Base-by-base conservation (phyloP, 2,797 vertebrate species). In the Ceyx erithaca region DNA sequence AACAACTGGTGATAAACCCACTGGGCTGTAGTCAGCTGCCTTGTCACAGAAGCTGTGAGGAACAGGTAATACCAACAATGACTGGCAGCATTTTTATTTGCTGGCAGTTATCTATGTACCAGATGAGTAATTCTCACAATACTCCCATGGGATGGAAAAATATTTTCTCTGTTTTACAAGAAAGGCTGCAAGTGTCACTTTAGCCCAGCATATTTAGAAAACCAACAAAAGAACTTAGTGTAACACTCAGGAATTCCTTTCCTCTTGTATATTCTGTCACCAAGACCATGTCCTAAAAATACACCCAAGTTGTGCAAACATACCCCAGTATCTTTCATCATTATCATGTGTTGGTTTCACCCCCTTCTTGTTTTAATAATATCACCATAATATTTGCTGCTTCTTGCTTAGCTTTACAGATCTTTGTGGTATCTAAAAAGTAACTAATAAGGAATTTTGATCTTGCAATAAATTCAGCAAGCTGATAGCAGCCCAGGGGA, bases 311-410 rank as follows among this genome's bases (percentile, higher is more conserved):
- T 89, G 73, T 87, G 70, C 51, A 91, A 92, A 89, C 55, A 67
- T 58, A 30, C 7, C 21, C 31, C 25, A 37, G 45, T 87, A 72
- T 93, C 79, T 83, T 87, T 89, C 77, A 63, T 72, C 69, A 76
- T 90, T 89, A 72, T 77, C 58, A 8, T 46, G 31, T 64, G 55
- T 80, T 92, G 87, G 12, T 90, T 94, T 91, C 89, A 85, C 23
- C 8, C 64, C 14, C 20, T 91, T 85, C 81, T 87, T 77, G 43
- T 80, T 93, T 90, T 89, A 89, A 59, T 80, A 83, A 57, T 31
- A 89, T 28, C 49, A 35, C 28, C 28, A 33, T 83, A 77, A 48
- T 90, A 70, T 57, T 93, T 79, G 45, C 3, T 0, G 72, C 57
- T 84, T 81, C 37, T 8, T 68, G 52, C 84, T 88, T 69, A 76